phyloP scores from a whole-genome alignment of 2,113 vertebrate species.

The Megaceryle maxima region DNA sequence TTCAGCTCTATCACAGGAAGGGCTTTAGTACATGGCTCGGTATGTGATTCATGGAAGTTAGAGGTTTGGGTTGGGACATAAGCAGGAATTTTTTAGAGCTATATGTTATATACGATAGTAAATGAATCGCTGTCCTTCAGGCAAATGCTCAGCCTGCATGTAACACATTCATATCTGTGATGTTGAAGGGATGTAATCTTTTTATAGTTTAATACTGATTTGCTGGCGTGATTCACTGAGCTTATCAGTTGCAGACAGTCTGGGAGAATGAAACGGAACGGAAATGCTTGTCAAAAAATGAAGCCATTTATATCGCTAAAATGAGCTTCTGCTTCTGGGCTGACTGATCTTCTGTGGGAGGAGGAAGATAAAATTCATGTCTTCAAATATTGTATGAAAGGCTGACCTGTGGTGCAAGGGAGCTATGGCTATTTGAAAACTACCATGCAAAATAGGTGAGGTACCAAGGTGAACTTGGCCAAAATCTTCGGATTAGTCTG shows the following conservation, averaged over 20 bases:
- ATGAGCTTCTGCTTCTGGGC: slow-evolving; percentile 29
- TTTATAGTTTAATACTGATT: slow-evolving; percentile 22
- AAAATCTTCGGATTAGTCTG: background rate
- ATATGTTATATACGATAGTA: background rate
- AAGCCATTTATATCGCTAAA: slow-evolving; percentile 11
- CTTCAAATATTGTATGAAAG: background rate
- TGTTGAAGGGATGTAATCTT: background rate
- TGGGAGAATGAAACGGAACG: slow-evolving; percentile 1
- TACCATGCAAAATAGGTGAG: background rate
- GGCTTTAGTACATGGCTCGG: background rate
- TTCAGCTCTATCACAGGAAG: background rate
- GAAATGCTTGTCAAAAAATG: slow-evolving; percentile 50
- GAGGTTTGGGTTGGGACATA: background rate
- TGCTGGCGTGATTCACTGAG: slow-evolving; percentile 7
- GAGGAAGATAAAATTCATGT: slow-evolving; percentile 7
- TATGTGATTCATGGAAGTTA: rapidly evolving
- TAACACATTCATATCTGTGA: rapidly evolving
- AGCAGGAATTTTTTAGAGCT: background rate
- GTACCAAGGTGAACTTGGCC: background rate
- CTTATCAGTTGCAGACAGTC: slow-evolving; percentile 64
- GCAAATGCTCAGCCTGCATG: background rate
- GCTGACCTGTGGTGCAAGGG: background rate
- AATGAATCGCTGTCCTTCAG: background rate
- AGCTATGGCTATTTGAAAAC: background rate
- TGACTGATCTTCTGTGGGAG: background rate